Base-by-base conservation (phyloP, 2,888 invertebrate genomes). In the Metellina segmentata region DNA sequence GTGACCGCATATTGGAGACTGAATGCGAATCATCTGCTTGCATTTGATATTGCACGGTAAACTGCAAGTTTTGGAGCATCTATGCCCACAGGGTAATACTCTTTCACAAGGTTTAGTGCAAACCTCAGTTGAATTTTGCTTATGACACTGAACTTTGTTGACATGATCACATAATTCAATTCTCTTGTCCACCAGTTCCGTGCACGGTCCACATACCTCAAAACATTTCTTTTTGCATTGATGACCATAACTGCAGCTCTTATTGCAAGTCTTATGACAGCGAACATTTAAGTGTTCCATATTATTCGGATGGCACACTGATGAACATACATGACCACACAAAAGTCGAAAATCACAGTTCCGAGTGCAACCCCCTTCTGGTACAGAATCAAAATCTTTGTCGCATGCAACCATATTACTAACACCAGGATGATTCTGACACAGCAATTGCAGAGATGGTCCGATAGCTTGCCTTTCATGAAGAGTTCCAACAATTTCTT, bases 311-410 rank as follows among this genome's bases (percentile, higher is more conserved):
- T 93, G 93, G 69, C 93, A 95, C 48, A 92, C 85, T 72, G 93
- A 91, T 5, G 89, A 89, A 93, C 95, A 95, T 0, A 82, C 85
- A 93, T 95, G 95, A 0, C 95, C 95, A 93, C 95, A 95, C 5
- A 91, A 49, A 34, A 95, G 93, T 51, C 94, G 90, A 83, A 92
- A 87, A 20, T 94, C 93, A 93, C 95, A 95, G 4, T 93, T 93
- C 51, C 93, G 75, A 53, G 77, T 81, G 93, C 95, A 95, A 1
- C 95, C 93, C 20, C 93, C 93, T 70, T 93, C 91, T 7, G 88
- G 90, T 7, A 90, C 90, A 72, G 70, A 61, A 71, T 88, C 83
- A 82, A 93, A 93, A 82, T 93, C 92, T 71, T 87, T 78, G 16
- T 79, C 93, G 78, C n/a, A 48, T 7, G 81, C 19, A 48, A 93